Conservation (phyloP, 2,888 invertebrate species). For the Minunthozetes semirufus region DNA sequence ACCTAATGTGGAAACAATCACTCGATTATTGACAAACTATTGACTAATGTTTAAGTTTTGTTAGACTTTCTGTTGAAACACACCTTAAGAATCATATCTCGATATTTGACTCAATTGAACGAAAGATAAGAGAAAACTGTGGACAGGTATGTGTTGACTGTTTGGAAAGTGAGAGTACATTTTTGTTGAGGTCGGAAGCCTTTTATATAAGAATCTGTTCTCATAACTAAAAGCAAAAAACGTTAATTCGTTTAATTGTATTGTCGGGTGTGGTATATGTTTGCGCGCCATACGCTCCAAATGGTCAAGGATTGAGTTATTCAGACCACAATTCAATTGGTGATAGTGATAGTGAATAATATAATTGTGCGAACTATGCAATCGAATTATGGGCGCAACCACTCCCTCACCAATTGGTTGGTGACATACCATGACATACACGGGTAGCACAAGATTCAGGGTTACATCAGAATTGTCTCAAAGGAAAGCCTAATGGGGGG, state of each 20-base stretch:
- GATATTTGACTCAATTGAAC: background rate
- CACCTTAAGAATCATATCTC: conserved; percentile 5
- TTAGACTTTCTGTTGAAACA: background rate
- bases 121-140: background rate
- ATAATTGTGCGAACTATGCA: background rate
- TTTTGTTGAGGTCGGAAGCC: background rate
- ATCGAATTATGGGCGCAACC: background rate
- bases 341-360: background rate
- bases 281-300: background rate
- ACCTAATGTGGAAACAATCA: conserved; percentile 4
- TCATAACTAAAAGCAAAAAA: background rate
- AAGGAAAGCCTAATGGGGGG: background rate
- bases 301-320: conserved; percentile 22
- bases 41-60: background rate
- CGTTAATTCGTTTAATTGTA: background rate
- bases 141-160: background rate
- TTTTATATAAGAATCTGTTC: background rate
- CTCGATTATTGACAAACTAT: background rate
- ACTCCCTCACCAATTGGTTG: conserved; percentile 24
- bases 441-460: conserved; percentile 4
- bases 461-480: background rate
- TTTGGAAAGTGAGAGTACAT: conserved; percentile 21
- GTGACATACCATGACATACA: conserved; percentile 26
- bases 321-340: background rate
- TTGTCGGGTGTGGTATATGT: conserved; percentile 17